Evolutionary conservation across 2,113 vertebrate genomes (phyloP).

Genomic region (Pygoscelis adeliae): DNA sequence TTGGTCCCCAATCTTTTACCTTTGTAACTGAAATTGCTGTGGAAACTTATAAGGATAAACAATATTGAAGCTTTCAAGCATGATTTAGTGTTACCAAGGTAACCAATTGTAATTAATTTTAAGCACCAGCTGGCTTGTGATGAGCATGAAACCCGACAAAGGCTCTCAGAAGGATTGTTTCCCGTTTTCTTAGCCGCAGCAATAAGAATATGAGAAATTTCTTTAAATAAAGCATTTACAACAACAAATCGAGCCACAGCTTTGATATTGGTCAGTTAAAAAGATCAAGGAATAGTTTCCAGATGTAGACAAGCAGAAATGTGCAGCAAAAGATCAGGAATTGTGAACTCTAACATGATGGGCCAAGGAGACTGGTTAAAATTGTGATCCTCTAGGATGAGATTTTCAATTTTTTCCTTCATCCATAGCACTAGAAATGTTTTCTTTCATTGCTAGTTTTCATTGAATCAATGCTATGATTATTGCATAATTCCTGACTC

Average conservation of each 20-base stretch:
- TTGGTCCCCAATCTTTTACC: background rate
- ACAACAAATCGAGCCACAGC: background rate
- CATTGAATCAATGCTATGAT: background rate
- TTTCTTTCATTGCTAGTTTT: background rate
- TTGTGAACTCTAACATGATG: background rate
- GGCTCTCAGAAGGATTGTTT: slow-evolving; percentile 6
- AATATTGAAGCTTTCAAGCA: slow-evolving; percentile 46
- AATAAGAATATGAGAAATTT: background rate
- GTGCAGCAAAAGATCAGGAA: background rate
- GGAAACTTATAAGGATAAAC: slow-evolving; percentile 40
- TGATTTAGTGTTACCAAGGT: slow-evolving; percentile 63
- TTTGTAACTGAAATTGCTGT: slow-evolving; percentile 17
- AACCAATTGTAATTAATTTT: slow-evolving; percentile 74
- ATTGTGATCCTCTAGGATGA: background rate
- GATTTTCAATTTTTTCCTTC: background rate
- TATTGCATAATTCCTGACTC: background rate
- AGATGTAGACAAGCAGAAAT: background rate
- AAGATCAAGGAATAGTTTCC: background rate
- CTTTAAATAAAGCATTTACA: background rate
- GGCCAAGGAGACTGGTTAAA: background rate
- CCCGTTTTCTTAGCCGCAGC: background rate
- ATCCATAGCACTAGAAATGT: background rate
- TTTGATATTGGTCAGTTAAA: background rate
- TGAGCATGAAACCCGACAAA: slow-evolving; percentile 57
- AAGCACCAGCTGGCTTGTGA: slow-evolving; percentile 65